A percentile compares a stretch with the other conserved stretches of the same genome.
These are phyloP conservation scores for Zoroaster sp. DNA, from an alignment of 53 echinoderm and acorn worm genomes.

Conservation along the genomic window DNA sequence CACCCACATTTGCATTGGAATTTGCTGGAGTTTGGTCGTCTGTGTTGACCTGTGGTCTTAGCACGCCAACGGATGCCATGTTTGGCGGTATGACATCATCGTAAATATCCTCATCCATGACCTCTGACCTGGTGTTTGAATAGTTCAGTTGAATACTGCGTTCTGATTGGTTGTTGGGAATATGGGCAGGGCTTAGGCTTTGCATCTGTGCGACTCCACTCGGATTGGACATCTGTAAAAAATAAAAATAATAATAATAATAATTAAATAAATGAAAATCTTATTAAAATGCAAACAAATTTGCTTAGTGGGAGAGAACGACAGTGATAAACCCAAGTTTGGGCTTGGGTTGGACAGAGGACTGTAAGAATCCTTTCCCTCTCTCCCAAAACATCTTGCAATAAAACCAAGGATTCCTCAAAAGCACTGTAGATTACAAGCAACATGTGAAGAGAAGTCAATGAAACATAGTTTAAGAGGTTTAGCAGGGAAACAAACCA, in stretches of 20 bases:
- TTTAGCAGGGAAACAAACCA: too few species aligned
- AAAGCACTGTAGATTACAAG: too few species aligned
- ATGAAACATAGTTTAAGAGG: too few species aligned
- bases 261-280: too few species aligned
- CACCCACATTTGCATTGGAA: neutral
- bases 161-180: neutral
- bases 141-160: conserved; percentile 9
- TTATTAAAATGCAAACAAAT: too few species aligned
- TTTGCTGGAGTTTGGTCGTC: neutral
- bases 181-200: neutral
- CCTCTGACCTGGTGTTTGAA: neutral
- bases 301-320: too few species aligned
- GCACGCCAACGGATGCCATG: neutral
- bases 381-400: too few species aligned
- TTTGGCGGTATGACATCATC: conserved; percentile 23
- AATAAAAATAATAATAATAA: neutral
- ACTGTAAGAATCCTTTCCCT: too few species aligned
- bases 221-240: neutral
- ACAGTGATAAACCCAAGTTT: too few species aligned
- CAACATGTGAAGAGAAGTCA: too few species aligned
- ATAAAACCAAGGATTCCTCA: too few species aligned
- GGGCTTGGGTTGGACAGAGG: too few species aligned
- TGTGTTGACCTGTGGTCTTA: neutral
- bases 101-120: neutral
- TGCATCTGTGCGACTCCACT: neutral